phyloP scores from a whole-genome alignment of 1,140 invertebrate species.

The Caenorhabditis brenneri region DNA sequence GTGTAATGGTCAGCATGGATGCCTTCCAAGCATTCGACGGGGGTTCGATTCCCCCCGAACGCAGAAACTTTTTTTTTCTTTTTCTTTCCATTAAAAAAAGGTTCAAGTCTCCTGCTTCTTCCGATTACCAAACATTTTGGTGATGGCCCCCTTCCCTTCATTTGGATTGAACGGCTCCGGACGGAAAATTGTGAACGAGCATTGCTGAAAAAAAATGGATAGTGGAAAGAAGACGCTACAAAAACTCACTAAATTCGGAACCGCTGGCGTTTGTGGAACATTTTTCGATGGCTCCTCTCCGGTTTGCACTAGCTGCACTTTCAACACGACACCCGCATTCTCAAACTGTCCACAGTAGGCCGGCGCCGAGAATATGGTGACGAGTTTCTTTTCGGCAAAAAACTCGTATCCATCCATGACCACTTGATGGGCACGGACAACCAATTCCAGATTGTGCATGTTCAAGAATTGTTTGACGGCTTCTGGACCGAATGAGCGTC shows the following conservation, averaged over 20 bases:
- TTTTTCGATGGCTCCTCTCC: no score
- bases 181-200: background rate
- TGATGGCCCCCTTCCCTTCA: no score
- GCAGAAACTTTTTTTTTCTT: background rate
- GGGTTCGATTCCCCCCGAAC: background rate
- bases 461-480: conserved; percentile 55
- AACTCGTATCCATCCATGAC: conserved; percentile 76
- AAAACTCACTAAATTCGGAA: background rate
- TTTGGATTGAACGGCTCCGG: background rate
- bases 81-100: no score
- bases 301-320: no score
- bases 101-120: no score
- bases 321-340: conserved; percentile 61
- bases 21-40: background rate
- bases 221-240: background rate
- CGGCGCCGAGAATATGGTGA: conserved; percentile 63
- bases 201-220: background rate
- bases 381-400: conserved; percentile 69
- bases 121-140: no score
- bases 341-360: conserved; percentile 64
- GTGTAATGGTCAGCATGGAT: background rate
- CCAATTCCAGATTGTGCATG: conserved; percentile 53
- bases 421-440: conserved; percentile 69
- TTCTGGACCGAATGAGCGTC: conserved; percentile 60
- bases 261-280: no score